Base-by-base conservation (phyloP, 64 coral and sea anemone genomes). In the Porites lutea region DNA sequence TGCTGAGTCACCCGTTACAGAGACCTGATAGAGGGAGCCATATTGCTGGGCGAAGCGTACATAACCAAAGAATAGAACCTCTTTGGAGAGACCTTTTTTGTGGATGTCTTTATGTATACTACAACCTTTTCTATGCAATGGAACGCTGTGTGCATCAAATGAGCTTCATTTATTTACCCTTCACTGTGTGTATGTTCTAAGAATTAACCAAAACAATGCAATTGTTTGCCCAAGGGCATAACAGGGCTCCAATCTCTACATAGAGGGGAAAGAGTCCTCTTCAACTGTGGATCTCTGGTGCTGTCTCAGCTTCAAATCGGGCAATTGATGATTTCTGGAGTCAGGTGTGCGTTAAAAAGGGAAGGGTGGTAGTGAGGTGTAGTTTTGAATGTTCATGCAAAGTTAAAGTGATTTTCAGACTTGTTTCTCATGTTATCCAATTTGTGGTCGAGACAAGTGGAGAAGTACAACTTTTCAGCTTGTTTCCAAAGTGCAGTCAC, bases 11-110 rank as follows among this genome's bases (percentile, higher is more conserved):
- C 13, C 82, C 82, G 47, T 55, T 22, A 46, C 52, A 15, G 66
- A 60, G 82, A 60, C 52, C 52, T 44, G 59, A 60, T 48, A 48
- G 82, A 48, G 82, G 82, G 46, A 85, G 55, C 19, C 59, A 64
- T 43, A 85, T 85, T 3, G 49, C 82, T 66, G 82, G 82, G 47
- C 8, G 47, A 64, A 85, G 82, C 66, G 60, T 85, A 48, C 59
- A 48, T 50, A 85, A 85, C 22, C 82, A 85, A n/a, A 62, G 82
- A 59, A 83, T 83, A 5, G 80, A 83, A 85, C 45, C 62, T 53
- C 61, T 86, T 69, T 86, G 83, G 83, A 4, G 37, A 49, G 83
- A 86, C 71, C 52, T 86, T 3, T 50, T 59, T 46, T 21, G 52
- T 53, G 64, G 13, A 13, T 69, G 63, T 49, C 22, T 66, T 48